phyloP scores from a whole-genome alignment of 2,888 invertebrate species.

The Nowickia ferox region DNA sequence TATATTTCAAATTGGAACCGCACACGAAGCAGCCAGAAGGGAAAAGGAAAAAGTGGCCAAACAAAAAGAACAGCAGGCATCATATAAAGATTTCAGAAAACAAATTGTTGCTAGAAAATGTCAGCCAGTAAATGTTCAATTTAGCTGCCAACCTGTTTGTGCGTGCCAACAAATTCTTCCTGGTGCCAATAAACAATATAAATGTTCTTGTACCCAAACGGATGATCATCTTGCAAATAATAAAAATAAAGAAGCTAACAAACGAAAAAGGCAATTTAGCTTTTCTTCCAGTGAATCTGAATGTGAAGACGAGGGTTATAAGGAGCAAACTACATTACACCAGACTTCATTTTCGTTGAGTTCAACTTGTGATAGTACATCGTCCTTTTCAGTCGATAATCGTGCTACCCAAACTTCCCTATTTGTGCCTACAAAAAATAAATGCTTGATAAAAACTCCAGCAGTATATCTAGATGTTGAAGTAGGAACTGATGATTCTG shows the following conservation, averaged over 20 bases:
- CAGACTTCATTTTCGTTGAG: constrained; percentile 46
- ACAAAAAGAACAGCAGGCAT: constrained; percentile 23
- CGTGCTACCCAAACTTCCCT: constrained; percentile 37
- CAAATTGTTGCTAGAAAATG: constrained; percentile 63
- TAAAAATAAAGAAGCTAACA: constrained; percentile 23
- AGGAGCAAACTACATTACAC: constrained; percentile 33
- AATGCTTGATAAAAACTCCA: constrained; percentile 70
- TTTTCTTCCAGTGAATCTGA: constrained; percentile 54
- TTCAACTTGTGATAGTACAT: constrained; percentile 42
- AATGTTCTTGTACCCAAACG: constrained; percentile 52
- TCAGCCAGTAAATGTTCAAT: constrained; percentile 32
- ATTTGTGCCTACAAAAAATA: constrained; percentile 32
- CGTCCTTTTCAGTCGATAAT: constrained; percentile 22
- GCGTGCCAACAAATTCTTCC: constrained; percentile 2
- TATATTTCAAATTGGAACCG: constrained; percentile 79
- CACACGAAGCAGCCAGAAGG: constrained; percentile 78
- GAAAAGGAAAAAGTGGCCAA: constrained; percentile 74
- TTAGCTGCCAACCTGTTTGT: constrained; percentile 19
- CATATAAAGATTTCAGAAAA: constrained; percentile 67
- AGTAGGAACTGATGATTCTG: constrained; percentile 75
- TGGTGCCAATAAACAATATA: constrained; percentile 25
- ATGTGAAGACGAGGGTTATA: constrained; percentile 55
- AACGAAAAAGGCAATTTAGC: constrained; percentile 51
- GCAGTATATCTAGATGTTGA: constrained; percentile 77
- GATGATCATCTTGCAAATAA: neutral